Evolutionary conservation across 2,797 vertebrate genomes (phyloP), one percentile per base, ranked within the genome.

Genomic region (Poecilia gillii): DNA sequence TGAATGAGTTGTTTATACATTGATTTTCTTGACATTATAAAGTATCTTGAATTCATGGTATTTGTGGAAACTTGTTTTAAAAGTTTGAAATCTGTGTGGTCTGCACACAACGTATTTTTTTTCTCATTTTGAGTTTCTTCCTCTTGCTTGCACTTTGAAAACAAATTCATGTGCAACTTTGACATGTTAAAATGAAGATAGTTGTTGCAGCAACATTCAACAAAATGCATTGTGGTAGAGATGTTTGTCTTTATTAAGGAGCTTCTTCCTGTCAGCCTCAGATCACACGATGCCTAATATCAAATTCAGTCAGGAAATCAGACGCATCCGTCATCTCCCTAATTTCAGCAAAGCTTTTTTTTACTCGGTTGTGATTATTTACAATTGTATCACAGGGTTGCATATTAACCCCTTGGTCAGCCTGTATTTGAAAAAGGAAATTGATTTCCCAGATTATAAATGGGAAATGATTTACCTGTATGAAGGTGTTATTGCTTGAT

Each of bases 201-300:
- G 14, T 64, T 64, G 31, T 36, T 64, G 31, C 18, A 51, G 28
- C 4, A 51, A 59, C 68, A 64, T 83, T 39, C 74, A 36, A 74
- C 73, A 51, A 78, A 57, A 77, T 25, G 20, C 76, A n/a, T 57
- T 57, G 72, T 81, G 43, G 43, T 43, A 28, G 70, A 46, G n/a
- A 72, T 25, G n/a, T 4, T 23, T 72, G 28, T 3, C 5, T 47
- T 33, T 33, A 62, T 62, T 62, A 31, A 33, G 59, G 59, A 62
- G 28, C 31, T 33, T 62, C 28, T 18, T 62, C 13, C n/a, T 36
- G 16, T 33, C 31, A 14, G 59, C 14, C 6, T 64, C 59, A 33
- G 13, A 33, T 12, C 12, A 62, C 57, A 33, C 0, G 7, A 18
- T 49, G 4, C 6, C 14, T 33, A 16, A 62, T 18, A 62, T 62